phyloP scores from a whole-genome alignment of 2,888 invertebrate genomes.

The Clivina fossor region DNA sequence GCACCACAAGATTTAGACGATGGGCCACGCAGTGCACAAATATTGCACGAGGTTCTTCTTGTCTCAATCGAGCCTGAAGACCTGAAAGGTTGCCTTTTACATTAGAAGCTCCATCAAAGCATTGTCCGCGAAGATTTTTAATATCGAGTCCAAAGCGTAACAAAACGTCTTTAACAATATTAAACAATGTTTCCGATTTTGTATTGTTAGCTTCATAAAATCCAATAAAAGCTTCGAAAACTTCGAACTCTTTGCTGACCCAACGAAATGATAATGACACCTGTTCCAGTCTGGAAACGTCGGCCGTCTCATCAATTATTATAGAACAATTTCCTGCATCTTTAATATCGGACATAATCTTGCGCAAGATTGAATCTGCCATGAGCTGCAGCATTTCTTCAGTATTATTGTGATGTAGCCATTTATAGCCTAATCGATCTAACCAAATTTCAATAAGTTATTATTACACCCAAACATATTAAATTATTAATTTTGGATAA shows the following conservation, averaged over 20 bases:
- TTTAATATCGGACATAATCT: slow-evolving; percentile 14
- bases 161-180: slow-evolving; percentile 12
- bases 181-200: slow-evolving; percentile 10
- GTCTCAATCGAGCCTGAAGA: slow-evolving; percentile 17
- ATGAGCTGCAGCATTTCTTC: slow-evolving; percentile 14
- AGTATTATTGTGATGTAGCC: slow-evolving; percentile 15
- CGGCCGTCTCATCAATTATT: slow-evolving; percentile 13
- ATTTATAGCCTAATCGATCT: slow-evolving; percentile 7
- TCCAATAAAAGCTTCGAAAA: slow-evolving; percentile 12
- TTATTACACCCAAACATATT: too few species aligned
- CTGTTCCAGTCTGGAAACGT: slow-evolving; percentile 11
- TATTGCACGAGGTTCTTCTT: slow-evolving; percentile 12
- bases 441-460: slow-evolving; percentile 1
- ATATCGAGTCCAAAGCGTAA: slow-evolving; percentile 17
- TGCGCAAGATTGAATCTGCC: slow-evolving; percentile 7
- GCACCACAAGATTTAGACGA: slow-evolving; percentile 16
- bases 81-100: slow-evolving; percentile 12
- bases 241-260: slow-evolving; percentile 10
- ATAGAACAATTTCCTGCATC: slow-evolving; percentile 4
- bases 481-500: too few species aligned
- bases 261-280: slow-evolving; percentile 8
- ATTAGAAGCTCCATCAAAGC: slow-evolving; percentile 19
- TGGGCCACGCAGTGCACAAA: slow-evolving; percentile 20
- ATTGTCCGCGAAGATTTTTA: slow-evolving; percentile 21
- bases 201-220: slow-evolving; percentile 14